These are phyloP conservation scores for Diachasmimorpha longicaudata DNA, from an alignment of 1,140 invertebrate genomes.

Conservation along the genomic window DNA sequence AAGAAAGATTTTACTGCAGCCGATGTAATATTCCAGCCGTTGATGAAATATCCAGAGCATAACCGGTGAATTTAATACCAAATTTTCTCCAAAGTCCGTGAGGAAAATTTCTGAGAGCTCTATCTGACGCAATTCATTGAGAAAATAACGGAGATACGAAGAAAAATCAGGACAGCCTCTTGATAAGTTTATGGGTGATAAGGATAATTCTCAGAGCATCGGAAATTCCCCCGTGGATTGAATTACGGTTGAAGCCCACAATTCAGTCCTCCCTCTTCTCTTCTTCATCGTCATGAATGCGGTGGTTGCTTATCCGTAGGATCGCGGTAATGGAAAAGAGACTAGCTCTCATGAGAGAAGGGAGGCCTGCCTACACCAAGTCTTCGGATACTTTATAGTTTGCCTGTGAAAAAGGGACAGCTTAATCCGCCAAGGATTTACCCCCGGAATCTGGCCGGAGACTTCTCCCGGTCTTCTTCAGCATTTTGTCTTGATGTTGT, in stretches of 20 bases:
- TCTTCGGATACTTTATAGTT: constrained; percentile 49
- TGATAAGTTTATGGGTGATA: constrained; percentile 20
- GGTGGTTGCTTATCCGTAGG: constrained; percentile 49
- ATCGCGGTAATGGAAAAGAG: constrained; percentile 50
- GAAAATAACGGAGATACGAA: background rate
- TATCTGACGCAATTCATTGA: background rate
- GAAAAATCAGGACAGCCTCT: background rate
- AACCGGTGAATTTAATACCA: background rate
- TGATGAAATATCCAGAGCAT: background rate
- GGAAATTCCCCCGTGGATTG: constrained; percentile 29
- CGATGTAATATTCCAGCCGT: no score
- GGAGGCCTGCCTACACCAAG: constrained; percentile 25
- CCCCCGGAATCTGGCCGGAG: constrained; percentile 21
- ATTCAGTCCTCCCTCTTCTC: background rate
- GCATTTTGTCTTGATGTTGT: constrained; percentile 18
- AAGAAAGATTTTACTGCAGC: no score
- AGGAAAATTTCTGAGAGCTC: background rate
- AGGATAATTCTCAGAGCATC: constrained; percentile 22
- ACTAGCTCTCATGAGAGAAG: constrained; percentile 6
- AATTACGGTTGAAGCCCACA: constrained; percentile 13
- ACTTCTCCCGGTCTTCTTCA: background rate
- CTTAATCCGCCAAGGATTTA: constrained; percentile 50
- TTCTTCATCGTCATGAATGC: constrained; percentile 6
- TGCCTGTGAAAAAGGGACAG: constrained; percentile 41
- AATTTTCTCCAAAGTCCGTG: background rate